Evolutionary conservation across 2,888 invertebrate species (phyloP), one percentile per base, ranked within the genome.

Genomic region (Xylota sylvarum): DNA sequence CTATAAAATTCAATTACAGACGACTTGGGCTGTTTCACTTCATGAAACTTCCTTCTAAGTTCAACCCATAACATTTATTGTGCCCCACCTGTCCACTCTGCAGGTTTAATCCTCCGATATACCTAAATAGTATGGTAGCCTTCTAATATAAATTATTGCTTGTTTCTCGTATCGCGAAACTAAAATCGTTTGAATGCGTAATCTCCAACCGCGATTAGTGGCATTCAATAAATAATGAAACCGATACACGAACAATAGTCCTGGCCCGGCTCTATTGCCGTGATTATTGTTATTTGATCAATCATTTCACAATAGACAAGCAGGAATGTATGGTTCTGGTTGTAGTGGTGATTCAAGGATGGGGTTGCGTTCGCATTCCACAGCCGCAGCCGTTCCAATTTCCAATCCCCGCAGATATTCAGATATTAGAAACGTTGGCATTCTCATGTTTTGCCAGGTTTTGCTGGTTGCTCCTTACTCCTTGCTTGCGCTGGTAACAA

Each of bases 211-310:
- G 76, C 85, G 81, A 85, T 85, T 85, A 85, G 81, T 55, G 81
- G 70, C 65, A 85, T 81, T 85, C 81, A 85, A 85, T 77, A 85
- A 81, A 85, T 76, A 85, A 85, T 77, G 85, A 81, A 85, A 85
- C 70, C 80, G 70, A 85, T 77, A 85, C 84, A 84, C 84, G 80
- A 84, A 79, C 84, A 84, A 74, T 76, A 48, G 55, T 70, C 40
- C 69, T 74, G 56, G 52, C 48, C 55, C 19, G 35, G 70, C 80
- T 84, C 79, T 67, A 84, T 80, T 72, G 81, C 65, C 81, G 70
- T 72, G 85, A 77, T 85, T 85, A 85, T 85, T 85, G 85, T 81
- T 85, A 85, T 85, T 85, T 85, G 81, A 85, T 85, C 85, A 85
- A 85, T 85, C 81, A 81, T 85, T 81, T 81, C 72, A 72, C 81